Evolutionary conservation across 2,888 invertebrate genomes (phyloP).

Genomic region (Habroteleia sp.): DNA sequence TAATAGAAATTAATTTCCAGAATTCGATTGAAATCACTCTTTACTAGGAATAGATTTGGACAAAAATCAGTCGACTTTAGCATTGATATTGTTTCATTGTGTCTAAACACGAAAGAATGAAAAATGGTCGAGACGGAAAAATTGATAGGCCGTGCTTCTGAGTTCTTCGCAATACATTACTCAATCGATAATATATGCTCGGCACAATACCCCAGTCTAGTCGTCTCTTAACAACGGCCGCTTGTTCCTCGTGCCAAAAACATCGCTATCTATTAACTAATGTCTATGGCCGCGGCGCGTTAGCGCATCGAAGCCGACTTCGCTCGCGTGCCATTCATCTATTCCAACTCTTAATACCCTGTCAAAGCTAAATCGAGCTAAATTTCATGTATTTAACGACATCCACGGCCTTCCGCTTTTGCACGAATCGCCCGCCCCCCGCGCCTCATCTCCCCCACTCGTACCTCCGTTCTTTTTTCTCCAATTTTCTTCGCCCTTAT

Average conservation of each 20-base stretch:
- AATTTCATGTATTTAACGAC: constrained; percentile 76
- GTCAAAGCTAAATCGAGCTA: constrained; percentile 71
- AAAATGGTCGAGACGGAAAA: constrained; percentile 35
- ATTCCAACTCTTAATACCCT: constrained; percentile 69
- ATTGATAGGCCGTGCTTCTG: constrained; percentile 41
- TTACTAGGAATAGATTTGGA: constrained; percentile 13
- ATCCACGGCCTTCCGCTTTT: constrained; percentile 15
- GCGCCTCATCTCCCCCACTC: too few species aligned
- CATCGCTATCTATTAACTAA: constrained; percentile 44
- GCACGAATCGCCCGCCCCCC: constrained; percentile 2
- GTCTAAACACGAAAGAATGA: constrained; percentile 48
- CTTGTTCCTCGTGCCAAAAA: constrained; percentile 49
- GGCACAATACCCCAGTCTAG: constrained; percentile 42
- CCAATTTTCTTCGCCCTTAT: not conserved
- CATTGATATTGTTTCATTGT: constrained; percentile 54
- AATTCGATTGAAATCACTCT: constrained; percentile 19
- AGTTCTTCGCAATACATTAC: constrained; percentile 47
- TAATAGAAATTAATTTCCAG: constrained; percentile 14
- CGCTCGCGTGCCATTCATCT: constrained; percentile 77
- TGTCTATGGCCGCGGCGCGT: constrained; percentile 51
- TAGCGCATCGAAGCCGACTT: constrained; percentile 33
- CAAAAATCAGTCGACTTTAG: constrained; percentile 37
- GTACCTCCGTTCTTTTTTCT: not conserved
- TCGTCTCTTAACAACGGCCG: constrained; percentile 53
- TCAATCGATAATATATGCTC: constrained; percentile 54